Evolutionary conservation across 2,888 invertebrate species (phyloP), one percentile per base, ranked within the genome.

Genomic region (Drosophila quinaria): DNA sequence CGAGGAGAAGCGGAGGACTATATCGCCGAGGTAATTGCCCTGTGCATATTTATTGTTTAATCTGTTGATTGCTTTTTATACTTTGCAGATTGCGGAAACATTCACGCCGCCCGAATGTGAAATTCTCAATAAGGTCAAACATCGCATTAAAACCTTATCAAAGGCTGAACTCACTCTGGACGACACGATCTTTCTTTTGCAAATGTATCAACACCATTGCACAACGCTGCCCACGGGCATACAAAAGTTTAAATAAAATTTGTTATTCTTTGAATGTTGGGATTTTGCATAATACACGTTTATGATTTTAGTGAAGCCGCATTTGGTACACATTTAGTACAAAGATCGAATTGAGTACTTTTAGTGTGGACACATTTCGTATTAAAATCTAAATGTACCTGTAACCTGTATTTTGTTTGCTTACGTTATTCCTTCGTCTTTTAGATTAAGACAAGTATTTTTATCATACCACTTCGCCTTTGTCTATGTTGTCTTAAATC

Each of bases 41-140:
- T 22, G 4, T 31, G 1, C 10, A 44, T 15, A 31, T 39, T 17
- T 8, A 29, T 47, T 47, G 11, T 13, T 0, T 15, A 1, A n/a
- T 41, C 4, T 37, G 11, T 10, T 59, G 1, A 17, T n/a, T 51
- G 8, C n/a, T 11, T 1, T 9, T 3, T n/a, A 4, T 39, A 19
- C 6, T 4, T 73, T 79, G 11, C 46, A 92, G 92, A 91, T 92
- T 65, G 82, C 96, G 89, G 97, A 97, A 91, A 96, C 97, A 84
- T 95, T 98, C 64, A 97, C 98, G 0, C 97, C 97, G 0, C 96
- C 97, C 0, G 98, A 98, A 91, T 94, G 95, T 59, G 95, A 95
- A 65, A 95, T 97, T 31, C 93, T 98, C 0, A 94, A 95, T 52
- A 95, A 95, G 86, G 96, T 97, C 0, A 96, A 96, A 90, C 94